Evolutionary conservation across 2,797 vertebrate species (phyloP), one percentile per base, ranked within the genome.

Genomic region (Denticeps clupeoides): DNA sequence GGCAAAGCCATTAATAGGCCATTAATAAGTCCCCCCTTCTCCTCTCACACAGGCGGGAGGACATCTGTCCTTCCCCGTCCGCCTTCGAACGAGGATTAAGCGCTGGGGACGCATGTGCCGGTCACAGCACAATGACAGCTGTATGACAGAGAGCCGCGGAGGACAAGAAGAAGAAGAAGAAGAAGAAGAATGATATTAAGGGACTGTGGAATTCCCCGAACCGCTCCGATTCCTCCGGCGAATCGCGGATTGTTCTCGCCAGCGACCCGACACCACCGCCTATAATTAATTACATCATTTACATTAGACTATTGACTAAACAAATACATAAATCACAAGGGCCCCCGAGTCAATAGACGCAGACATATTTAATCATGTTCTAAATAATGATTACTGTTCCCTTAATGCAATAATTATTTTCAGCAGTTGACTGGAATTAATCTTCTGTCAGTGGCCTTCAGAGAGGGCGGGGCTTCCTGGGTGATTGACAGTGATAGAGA

Each of bases 261-360:
- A 87, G 84, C 89, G 87, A 87, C 85, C 85, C 87, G 77, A 86
- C 87, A 88, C 87, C 86, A 85, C 84, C 85, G 89, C 90, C 85
- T 89, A 91, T 93, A 93, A 94, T 95, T 93, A 93, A 94, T 93
- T 87, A 89, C 87, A 88, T 86, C 76, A 90, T 90, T 89, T 90
- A 89, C 87, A 90, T 90, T 86, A 89, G 81, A 86, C 85, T 89
- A 90, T 93, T 90, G 89, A 94, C 90, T 91, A 91, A 93, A 93
- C 89, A 93, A 89, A 94, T 86, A 88, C 87, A 94, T 93, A 90
- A 95, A 94, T 94, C 90, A 94, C 88, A 81, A 77, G 71, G 63
- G 55, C 53, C 79, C n/a, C 47, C 70, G 72, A 89, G 89, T 94
- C 91, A 90, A 92, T 93, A 88, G 87, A 90, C 77, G 73, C 78